A percentile compares a stretch with the other conserved stretches of the same genome.
These are phyloP conservation scores for Cydia fagiglandana DNA, from an alignment of 1,140 invertebrate species.

Conservation along the genomic window DNA sequence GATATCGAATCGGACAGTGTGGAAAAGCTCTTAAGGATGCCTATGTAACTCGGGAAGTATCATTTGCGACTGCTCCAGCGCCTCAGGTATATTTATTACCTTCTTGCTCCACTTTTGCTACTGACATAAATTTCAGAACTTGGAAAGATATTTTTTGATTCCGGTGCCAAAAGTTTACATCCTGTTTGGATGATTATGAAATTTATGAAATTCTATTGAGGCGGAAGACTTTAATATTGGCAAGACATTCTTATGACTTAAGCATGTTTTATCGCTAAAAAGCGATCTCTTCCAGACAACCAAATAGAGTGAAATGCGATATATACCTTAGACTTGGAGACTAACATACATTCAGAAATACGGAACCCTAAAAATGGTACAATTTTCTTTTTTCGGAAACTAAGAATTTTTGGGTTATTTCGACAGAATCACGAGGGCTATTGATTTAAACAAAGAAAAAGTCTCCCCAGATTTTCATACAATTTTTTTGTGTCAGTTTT, in stretches of 20 bases:
- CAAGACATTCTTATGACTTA: neutral
- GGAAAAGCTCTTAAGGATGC: neutral
- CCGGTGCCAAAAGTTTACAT: conserved; percentile 1
- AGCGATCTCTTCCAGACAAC: no score
- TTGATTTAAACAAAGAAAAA: no score
- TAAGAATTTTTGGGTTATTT: no score
- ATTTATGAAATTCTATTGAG: neutral
- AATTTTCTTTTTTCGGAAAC: no score
- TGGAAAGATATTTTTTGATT: conserved; percentile 25
- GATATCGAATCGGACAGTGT: neutral
- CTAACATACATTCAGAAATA: no score
- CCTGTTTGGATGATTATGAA: conserved; percentile 5
- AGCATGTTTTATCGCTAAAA: no score
- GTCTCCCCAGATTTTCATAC: no score
- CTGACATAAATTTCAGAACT: conserved; percentile 29
- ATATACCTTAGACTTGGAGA: no score
- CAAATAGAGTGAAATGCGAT: no score
- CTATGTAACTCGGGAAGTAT: neutral
- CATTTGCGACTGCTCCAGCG: conserved; percentile 13
- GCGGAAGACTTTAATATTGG: neutral
- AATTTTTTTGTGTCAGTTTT: no score
- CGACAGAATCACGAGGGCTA: no score
- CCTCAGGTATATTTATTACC: conserved; percentile 31
- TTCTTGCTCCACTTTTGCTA: conserved; percentile 10
- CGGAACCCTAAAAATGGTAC: no score